Percentiles rank a stretch among this genome's conserved stretches.
These are phyloP conservation scores for Pemphredon lugubris DNA, from an alignment of 2,888 invertebrate species.

Conservation along the genomic window DNA sequence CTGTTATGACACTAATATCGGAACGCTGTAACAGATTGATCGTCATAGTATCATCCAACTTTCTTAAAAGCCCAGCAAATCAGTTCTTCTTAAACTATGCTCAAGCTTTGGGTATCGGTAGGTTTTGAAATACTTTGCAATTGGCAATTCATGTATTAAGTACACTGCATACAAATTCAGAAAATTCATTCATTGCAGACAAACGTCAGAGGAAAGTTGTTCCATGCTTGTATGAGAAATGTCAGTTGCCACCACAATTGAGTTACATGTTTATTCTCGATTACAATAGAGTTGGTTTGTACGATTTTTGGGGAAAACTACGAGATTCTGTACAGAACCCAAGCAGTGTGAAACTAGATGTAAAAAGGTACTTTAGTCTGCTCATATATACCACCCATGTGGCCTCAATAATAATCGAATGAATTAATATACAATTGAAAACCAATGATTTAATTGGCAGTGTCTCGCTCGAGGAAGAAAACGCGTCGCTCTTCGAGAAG, in stretches of 20 bases:
- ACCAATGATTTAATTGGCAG: constrained; percentile 10
- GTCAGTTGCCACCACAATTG: constrained; percentile 86
- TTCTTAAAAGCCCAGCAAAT: constrained; percentile 88
- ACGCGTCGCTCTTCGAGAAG: background rate
- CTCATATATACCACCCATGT: background rate
- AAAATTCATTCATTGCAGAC: no score
- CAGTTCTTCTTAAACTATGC: constrained; percentile 91
- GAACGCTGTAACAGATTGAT: constrained; percentile 91
- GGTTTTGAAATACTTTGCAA: constrained; percentile 67
- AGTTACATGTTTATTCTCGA: constrained; percentile 86
- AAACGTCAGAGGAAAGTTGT: constrained; percentile 85
- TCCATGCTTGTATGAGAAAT: constrained; percentile 86
- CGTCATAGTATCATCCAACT: constrained; percentile 89
- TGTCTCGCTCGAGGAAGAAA: background rate
- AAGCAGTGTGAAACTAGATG: background rate
- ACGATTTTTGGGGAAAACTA: constrained; percentile 88
- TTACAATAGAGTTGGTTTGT: constrained; percentile 83
- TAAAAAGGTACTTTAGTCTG: constrained; percentile 5
- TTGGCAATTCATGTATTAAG: no score
- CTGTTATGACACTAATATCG: constrained; percentile 87
- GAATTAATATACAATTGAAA: background rate
- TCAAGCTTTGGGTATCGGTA: constrained; percentile 91
- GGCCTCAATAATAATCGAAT: background rate
- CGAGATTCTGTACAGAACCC: constrained; percentile 82
- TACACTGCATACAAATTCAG: no score